Conservation (phyloP, 35 echinoderm and acorn worm genomes). For the Anneissia japonica region DNA sequence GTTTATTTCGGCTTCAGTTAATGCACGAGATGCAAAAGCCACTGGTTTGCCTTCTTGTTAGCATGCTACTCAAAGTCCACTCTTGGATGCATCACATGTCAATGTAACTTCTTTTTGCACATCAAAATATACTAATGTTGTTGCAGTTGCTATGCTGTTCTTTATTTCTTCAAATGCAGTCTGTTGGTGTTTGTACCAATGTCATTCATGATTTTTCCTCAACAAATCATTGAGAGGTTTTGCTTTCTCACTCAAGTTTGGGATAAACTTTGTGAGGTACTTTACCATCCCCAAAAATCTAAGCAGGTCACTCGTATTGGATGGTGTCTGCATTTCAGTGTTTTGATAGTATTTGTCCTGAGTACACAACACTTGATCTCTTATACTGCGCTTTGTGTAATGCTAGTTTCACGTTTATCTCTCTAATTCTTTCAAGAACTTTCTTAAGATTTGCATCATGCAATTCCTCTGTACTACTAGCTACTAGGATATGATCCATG, state of each 20-base stretch:
- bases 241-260: constrained; percentile 19
- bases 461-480: not conserved
- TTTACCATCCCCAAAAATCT: constrained; percentile 55
- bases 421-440: not conserved
- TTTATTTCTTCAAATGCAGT: not conserved
- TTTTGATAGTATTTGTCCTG: too few relatives aligned
- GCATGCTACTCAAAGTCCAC: constrained; percentile 21
- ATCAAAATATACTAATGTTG: constrained; percentile 33
- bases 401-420: not conserved
- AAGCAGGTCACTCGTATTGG: constrained; percentile 7
- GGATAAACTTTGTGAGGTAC: constrained; percentile 53
- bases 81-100: constrained; percentile 22
- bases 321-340: constrained; percentile 36
- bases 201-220: not conserved
- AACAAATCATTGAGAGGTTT: not conserved
- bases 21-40: constrained; percentile 14
- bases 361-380: too few relatives aligned
- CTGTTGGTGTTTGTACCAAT: not conserved
- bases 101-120: constrained; percentile 9
- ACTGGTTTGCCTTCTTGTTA: constrained; percentile 18
- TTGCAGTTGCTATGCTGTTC: not conserved
- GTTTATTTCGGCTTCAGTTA: constrained; percentile 6
- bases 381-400: too few relatives aligned
- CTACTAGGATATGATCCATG: not conserved
- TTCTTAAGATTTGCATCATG: not conserved